Conservation (phyloP, 2,113 vertebrate species). For the Oncorhynchus kisutch region DNA sequence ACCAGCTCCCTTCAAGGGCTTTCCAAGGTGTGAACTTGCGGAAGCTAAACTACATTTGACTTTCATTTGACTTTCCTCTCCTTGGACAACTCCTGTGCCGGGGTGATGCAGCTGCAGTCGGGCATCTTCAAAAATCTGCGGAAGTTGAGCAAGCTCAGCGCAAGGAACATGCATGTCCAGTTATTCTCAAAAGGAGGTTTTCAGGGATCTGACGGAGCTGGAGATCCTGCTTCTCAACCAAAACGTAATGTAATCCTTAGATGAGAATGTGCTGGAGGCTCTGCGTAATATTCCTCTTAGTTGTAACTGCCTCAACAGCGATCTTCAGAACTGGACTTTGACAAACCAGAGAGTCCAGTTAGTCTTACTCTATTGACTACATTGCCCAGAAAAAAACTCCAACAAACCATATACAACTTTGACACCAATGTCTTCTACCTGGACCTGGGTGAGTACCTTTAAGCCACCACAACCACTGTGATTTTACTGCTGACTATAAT, state of each 20-base stretch:
- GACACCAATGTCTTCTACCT: conserved; percentile 76
- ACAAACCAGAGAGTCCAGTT: conserved; percentile 69
- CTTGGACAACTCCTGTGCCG: conserved; percentile 70
- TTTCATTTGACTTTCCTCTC: conserved; percentile 63
- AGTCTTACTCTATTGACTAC: conserved; percentile 67
- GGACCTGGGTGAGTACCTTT: conserved; percentile 72
- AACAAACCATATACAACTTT: conserved; percentile 71
- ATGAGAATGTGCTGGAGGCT: conserved; percentile 51
- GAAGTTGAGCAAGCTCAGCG: conserved; percentile 63
- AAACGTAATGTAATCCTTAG: conserved; percentile 75
- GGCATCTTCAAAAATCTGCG: conserved; percentile 81
- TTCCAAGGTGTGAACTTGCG: conserved; percentile 43
- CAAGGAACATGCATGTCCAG: conserved; percentile 81
- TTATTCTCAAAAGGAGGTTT: conserved; percentile 72
- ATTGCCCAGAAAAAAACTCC: conserved; percentile 31
- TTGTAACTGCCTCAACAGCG: conserved; percentile 72
- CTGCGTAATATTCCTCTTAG: conserved; percentile 78
- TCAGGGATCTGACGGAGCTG: conserved; percentile 78
- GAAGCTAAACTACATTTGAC: conserved; percentile 12
- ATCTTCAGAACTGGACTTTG: conserved; percentile 68
- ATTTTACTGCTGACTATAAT: conserved; percentile 68
- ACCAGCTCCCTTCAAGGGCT: neutral
- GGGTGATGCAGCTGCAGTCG: conserved; percentile 63
- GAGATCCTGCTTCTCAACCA: conserved; percentile 65
- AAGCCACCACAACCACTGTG: conserved; percentile 59